These are phyloP conservation scores for Reticulitermes lucifugus DNA, from an alignment of 2,888 invertebrate species.

Conservation along the genomic window DNA sequence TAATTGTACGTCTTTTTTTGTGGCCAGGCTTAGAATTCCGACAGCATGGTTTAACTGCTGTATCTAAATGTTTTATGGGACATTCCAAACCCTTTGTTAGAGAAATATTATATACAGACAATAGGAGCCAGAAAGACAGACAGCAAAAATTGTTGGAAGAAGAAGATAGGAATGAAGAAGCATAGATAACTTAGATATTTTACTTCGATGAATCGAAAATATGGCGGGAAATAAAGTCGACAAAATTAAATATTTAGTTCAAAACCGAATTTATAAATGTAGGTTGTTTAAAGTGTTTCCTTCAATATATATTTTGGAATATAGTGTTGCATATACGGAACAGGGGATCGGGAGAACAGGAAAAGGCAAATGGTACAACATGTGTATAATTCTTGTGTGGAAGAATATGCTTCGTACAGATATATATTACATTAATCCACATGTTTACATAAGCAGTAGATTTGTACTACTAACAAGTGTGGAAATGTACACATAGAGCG, in stretches of 20 bases:
- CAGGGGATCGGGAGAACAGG: neutral
- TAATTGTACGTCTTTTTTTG: conserved; percentile 50
- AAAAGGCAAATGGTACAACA: too few species aligned
- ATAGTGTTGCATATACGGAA: neutral
- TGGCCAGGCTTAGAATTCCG: conserved; percentile 37
- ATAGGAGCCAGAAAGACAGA: conserved; percentile 22
- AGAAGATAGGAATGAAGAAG: conserved; percentile 27
- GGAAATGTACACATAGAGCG: too few species aligned
- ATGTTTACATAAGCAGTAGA: too few species aligned
- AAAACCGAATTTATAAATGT: neutral
- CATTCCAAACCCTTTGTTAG: conserved; percentile 44
- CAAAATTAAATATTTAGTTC: neutral
- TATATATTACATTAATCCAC: too few species aligned
- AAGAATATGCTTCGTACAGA: too few species aligned
- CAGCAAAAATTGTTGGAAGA: conserved; percentile 5
- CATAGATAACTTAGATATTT: neutral
- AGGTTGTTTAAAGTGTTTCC: neutral
- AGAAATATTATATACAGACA: conserved; percentile 22
- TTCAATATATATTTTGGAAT: neutral
- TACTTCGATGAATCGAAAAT: neutral
- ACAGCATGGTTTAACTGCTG: conserved; percentile 19
- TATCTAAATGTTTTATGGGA: conserved; percentile 41
- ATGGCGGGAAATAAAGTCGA: neutral
- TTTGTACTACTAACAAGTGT: too few species aligned
- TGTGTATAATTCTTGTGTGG: too few species aligned